These are phyloP conservation scores for Troides helena DNA, from an alignment of 2,888 invertebrate species.

Conservation along the genomic window DNA sequence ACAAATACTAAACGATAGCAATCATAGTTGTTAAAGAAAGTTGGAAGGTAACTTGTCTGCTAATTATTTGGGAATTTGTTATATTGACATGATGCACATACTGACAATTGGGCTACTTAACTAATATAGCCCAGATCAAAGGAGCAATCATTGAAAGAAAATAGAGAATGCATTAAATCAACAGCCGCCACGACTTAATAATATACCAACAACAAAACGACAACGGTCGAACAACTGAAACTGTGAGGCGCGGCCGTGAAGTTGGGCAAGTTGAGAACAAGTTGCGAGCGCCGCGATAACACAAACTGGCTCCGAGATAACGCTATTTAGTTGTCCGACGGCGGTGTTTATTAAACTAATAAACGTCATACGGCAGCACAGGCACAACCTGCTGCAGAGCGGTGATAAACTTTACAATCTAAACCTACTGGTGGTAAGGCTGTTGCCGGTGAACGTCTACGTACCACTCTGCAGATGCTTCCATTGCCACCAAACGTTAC, in stretches of 20 bases:
- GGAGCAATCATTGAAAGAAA: background rate
- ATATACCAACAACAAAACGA: slow-evolving; percentile 13
- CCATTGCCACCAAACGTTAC: no score
- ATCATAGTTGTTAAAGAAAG: no score
- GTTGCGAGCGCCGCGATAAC: slow-evolving; percentile 31
- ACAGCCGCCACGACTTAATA: slow-evolving; percentile 7
- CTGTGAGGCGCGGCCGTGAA: background rate
- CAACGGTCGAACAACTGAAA: slow-evolving; percentile 19
- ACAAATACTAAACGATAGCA: no score
- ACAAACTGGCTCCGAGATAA: slow-evolving; percentile 34
- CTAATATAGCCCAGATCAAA: no score
- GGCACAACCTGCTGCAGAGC: slow-evolving; percentile 11
- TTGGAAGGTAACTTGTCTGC: no score
- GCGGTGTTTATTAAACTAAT: slow-evolving; percentile 31
- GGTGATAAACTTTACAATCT: background rate
- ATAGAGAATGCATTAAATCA: slow-evolving; percentile 5
- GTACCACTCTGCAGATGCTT: no score
- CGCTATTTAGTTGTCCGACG: slow-evolving; percentile 29
- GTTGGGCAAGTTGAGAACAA: slow-evolving; percentile 24
- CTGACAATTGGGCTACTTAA: no score
- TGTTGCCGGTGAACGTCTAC: no score
- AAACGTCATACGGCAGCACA: slow-evolving; percentile 24
- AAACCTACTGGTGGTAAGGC: no score
- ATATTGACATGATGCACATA: no score
- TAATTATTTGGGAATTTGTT: no score